Evolutionary conservation across 2,113 vertebrate genomes (phyloP).

Genomic region (Toxotes jaculatrix): DNA sequence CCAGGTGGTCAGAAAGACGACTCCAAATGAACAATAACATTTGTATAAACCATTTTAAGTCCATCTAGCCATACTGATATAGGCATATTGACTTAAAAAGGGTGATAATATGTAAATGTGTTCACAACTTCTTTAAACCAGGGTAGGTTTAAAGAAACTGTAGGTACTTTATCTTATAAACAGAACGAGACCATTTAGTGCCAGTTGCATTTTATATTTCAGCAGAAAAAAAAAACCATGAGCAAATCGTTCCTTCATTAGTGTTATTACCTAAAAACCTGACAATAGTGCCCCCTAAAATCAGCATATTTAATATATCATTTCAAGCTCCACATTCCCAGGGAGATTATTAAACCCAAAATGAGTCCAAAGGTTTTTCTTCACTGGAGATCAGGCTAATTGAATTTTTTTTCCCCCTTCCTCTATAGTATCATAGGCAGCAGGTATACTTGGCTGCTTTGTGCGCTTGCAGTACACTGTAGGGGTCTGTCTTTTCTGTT

Average conservation of each 20-base stretch:
- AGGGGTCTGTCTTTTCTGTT: conserved; percentile 2
- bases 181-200: background rate
- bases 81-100: background rate
- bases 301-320: conserved; percentile 28
- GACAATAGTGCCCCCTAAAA: background rate
- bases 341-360: conserved; percentile 37
- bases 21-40: background rate
- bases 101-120: background rate
- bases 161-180: background rate
- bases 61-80: background rate
- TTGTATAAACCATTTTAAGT: background rate
- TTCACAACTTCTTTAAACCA: background rate
- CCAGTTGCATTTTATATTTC: background rate
- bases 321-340: conserved; percentile 19
- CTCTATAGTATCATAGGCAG: background rate
- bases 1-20: background rate
- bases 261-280: conserved; percentile 10
- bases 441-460: conserved; percentile 5
- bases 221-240: background rate
- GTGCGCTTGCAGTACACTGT: background rate
- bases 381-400: conserved; percentile 17
- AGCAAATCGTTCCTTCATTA: background rate
- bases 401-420: conserved; percentile 17
- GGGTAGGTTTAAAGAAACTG: background rate
- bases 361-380: conserved; percentile 24